These are phyloP conservation scores for Diachasmimorpha longicaudata DNA, from an alignment of 1,140 invertebrate genomes.

Conservation along the genomic window DNA sequence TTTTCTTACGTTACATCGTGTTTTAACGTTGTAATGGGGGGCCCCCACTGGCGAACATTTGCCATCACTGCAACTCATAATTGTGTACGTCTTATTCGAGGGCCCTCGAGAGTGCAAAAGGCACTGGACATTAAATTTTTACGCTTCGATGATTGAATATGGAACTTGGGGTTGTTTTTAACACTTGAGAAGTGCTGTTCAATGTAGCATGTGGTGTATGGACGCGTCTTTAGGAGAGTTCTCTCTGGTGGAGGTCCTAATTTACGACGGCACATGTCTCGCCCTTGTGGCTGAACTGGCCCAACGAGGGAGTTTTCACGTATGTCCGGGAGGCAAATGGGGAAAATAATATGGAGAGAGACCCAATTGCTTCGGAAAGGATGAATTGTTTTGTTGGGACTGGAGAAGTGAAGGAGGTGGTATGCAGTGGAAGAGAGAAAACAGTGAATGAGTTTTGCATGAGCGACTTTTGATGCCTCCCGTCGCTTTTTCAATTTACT, in stretches of 20 bases:
- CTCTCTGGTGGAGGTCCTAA: slow-evolving; percentile 36
- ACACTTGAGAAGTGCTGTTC: slow-evolving; percentile 23
- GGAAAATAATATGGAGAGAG: not conserved
- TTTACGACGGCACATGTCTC: slow-evolving; percentile 31
- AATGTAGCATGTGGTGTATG: slow-evolving; percentile 38
- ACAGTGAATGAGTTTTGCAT: not conserved
- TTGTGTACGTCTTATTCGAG: slow-evolving; percentile 17
- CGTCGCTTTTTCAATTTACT: not conserved
- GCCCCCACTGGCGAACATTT: not conserved
- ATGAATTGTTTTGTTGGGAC: slow-evolving; percentile 16
- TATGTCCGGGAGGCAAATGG: not conserved
- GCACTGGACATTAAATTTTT: slow-evolving; percentile 44
- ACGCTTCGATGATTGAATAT: slow-evolving; percentile 39
- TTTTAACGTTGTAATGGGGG: not conserved
- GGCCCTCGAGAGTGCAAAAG: slow-evolving; percentile 24
- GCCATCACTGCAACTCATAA: not conserved
- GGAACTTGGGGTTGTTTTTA: slow-evolving; percentile 21
- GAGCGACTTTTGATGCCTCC: not conserved
- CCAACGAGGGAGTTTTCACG: not conserved
- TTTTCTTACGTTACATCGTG: not conserved
- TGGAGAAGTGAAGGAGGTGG: not conserved
- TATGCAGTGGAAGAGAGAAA: not conserved
- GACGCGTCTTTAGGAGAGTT: not conserved
- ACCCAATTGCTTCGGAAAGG: slow-evolving; percentile 25
- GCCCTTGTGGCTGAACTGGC: not conserved